Evolutionary conservation across 1,140 invertebrate species (phyloP).

Genomic region (Belonocnema kinseyi): DNA sequence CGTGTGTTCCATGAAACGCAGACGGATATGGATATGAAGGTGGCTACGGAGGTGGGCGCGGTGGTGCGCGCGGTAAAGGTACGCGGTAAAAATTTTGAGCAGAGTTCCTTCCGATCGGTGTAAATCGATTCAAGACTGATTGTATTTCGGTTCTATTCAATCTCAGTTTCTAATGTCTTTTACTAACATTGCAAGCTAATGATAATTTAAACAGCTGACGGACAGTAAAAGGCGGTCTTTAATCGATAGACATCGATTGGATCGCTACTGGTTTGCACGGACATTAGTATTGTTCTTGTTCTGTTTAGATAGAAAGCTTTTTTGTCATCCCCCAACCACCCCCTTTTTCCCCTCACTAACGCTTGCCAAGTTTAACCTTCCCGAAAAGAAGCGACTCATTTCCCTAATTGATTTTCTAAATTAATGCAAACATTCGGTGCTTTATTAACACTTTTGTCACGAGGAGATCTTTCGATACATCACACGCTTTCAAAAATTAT

Average conservation of each 20-base stretch:
- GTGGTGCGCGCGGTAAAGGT: conserved; percentile 88
- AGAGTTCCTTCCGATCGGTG: conserved; percentile 51
- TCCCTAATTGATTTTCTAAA: not conserved
- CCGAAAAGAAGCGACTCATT: not conserved
- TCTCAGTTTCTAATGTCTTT: conserved; percentile 1
- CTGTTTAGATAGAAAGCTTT: not conserved
- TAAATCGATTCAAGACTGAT: conserved; percentile 1
- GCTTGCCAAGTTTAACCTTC: not conserved
- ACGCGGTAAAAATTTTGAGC: conserved; percentile 77
- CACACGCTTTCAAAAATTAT: conserved; percentile 46
- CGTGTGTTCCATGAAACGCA: conserved; percentile 77
- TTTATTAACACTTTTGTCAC: not conserved
- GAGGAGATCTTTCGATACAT: conserved; percentile 42
- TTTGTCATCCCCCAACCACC: not conserved
- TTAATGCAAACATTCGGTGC: not conserved
- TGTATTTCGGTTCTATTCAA: conserved; percentile 22
- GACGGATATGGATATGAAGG: conserved; percentile 87
- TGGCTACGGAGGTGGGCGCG: conserved; percentile 85
- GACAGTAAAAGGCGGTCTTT: not conserved
- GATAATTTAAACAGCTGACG: not conserved
- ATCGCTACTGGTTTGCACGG: conserved; percentile 17
- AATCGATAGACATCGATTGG: conserved; percentile 22
- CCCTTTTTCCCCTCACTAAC: conserved; percentile 19
- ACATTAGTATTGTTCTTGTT: conserved; percentile 14
- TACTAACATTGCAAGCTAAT: not conserved